Conservation (phyloP, 2,888 invertebrate genomes). For the Eupeodes luniger region DNA sequence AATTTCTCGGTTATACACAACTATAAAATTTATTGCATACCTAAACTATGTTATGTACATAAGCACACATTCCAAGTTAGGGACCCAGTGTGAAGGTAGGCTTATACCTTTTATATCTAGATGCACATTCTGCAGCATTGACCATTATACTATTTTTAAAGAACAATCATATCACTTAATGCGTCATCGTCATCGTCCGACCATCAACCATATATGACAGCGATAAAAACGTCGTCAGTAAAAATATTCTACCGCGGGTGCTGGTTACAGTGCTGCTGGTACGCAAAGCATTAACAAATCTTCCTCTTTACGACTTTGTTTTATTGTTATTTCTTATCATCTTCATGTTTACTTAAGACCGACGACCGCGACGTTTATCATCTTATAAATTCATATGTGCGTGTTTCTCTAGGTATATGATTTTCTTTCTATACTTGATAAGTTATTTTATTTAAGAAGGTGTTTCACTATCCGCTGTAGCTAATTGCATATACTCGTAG, state of each 20-base stretch:
- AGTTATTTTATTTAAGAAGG: slow-evolving; percentile 56
- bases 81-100: no score
- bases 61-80: no score
- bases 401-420: no score
- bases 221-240: slow-evolving; percentile 43
- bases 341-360: slow-evolving; percentile 1
- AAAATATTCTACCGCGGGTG: slow-evolving; percentile 39
- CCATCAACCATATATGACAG: background rate
- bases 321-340: slow-evolving; percentile 14
- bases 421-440: background rate
- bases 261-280: background rate
- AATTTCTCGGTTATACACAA: no score
- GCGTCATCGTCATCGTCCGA: no score
- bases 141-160: no score
- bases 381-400: background rate
- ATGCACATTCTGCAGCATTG: no score
- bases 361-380: slow-evolving; percentile 12
- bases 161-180: no score
- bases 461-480: slow-evolving; percentile 13
- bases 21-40: no score
- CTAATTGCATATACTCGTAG: slow-evolving; percentile 30
- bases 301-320: slow-evolving; percentile 31
- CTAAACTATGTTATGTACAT: no score
- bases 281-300: slow-evolving; percentile 14
- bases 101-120: no score